Evolutionary conservation across 2,797 vertebrate genomes (phyloP).

Genomic region (Takifugu ocellatus): DNA sequence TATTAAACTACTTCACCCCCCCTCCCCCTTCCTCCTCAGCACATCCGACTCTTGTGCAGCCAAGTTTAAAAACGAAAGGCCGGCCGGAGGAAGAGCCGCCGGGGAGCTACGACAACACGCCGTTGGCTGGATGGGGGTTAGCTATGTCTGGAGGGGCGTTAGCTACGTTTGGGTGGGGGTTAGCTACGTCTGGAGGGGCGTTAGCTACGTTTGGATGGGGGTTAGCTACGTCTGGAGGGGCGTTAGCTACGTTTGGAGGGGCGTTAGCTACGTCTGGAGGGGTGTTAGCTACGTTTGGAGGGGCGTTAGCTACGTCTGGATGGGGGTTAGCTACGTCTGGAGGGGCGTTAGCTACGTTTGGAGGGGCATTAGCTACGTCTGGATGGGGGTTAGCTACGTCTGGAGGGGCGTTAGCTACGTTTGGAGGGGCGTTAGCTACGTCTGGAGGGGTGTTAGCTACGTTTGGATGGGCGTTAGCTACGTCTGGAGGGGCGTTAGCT

Average conservation of each 20-base stretch:
- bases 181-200: slow-evolving; percentile 27
- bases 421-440: too few species aligned
- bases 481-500: slow-evolving; percentile 16
- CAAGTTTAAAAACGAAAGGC: slow-evolving; percentile 81
- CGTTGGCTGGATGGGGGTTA: slow-evolving; percentile 39
- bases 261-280: too few species aligned
- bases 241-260: too few species aligned
- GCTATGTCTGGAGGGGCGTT: slow-evolving; percentile 5
- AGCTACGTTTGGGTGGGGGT: slow-evolving; percentile 13
- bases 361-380: slow-evolving; percentile 23
- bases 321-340: slow-evolving; percentile 14
- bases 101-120: slow-evolving; percentile 45
- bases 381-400: neutral
- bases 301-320: too few species aligned
- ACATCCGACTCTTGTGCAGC: slow-evolving; percentile 86
- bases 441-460: too few species aligned
- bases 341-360: slow-evolving; percentile 32
- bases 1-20: slow-evolving; percentile 82
- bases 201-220: too few species aligned
- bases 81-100: slow-evolving; percentile 57
- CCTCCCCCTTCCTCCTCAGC: slow-evolving; percentile 77
- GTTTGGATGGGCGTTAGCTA: too few species aligned
- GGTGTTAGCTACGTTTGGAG: slow-evolving; percentile 6
- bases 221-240: too few species aligned
- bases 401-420: too few species aligned